Base-by-base conservation (phyloP, 2,888 invertebrate species). In the Trisateles emortualis region DNA sequence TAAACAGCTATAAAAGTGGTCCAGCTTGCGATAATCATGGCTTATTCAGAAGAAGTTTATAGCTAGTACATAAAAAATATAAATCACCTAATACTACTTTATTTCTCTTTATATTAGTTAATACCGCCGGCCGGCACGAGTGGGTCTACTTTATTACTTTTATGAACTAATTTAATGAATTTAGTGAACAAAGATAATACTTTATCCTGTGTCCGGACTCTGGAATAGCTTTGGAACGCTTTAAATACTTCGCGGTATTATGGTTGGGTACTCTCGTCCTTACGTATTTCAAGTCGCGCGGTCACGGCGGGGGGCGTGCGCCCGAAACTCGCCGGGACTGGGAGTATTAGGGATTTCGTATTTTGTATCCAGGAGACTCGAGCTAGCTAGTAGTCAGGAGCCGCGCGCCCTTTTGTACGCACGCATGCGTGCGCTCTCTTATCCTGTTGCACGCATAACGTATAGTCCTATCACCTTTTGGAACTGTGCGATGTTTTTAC, bases 341-440 rank as follows among this genome's bases (percentile, higher is more conserved):
- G 53, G 53, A 52, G 64, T 65, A 71, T 72, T 74, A 74, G 76
- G 82, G 80, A 79, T 64, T 68, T 70, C 64, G 67, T 72, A 63
- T 67, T 55, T 39, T 70, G 62, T 63, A 63, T 76, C 72, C 76
- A 70, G 74, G 73, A 68, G 67, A 65, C 66, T 59, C 64, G 61
- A 71, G 65, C 61, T 61, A 56, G 29, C 59, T 54, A 59, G 77
- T 84, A 90, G 89, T 90, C 80, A 80, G 74, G 81, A 83, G 68
- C 72, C 82, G 86, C 74, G 77, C 84, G 87, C 77, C 79, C 74
- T 52, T 30, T 71, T 66, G 87, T 59, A 65, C 81, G 83, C 87
- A 89, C 89, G 90, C 85, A 87, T 88, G 88, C 84, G 84, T 86
- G 80, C 78, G 63, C 61, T 70, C 63, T 54, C 54, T 57, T 63